Evolutionary conservation across 2,888 invertebrate species (phyloP), one percentile per base, ranked within the genome.

Genomic region (Drosophila pseudotakahashii): DNA sequence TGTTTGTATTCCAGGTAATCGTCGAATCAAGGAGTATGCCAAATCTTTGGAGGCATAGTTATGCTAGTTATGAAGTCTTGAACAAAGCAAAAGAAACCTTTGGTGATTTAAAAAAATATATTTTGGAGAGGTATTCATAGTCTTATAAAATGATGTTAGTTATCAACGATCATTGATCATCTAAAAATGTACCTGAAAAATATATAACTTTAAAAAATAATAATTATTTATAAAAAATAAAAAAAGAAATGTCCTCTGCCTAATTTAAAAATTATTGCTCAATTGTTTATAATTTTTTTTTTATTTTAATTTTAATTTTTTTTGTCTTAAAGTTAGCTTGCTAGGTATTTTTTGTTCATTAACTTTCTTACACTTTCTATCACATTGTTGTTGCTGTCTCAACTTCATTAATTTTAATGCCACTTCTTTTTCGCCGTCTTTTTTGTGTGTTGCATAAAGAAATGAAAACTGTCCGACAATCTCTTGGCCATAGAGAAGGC

Each of bases 331-430:
- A n/a, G n/a, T 23, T 45, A 1, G 23, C 6, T 13, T 45, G 32
- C 2, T 1, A 1, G 14, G 47, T 47, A 16, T 16, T 32, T 32
- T 7, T 10, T 16, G 10, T 32, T 32, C 47, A 14, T 14, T 16
- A 10, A 47, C 10, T 7, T 13, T 19, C 19, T 11, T 7, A 7
- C 3, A 3, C 3, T n/a, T n/a, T 26, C 23, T 13, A 13, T 53
- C 5, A 13, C 23, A 16, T 34, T 41, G 36, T 48, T 55, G 68
- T 36, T 67, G 32, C 70, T 42, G 66, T 63, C 61, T 69, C 69
- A 80, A 77, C 81, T 75, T 83, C 87, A 88, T 84, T 84, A 85
- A 83, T 83, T 85, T 79, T 67, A 75, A 74, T 75, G 75, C 59
- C 63, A 76, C 61, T 74, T 78, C 45, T 64, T 74, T 50, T 45